Conservation (phyloP, 2,888 invertebrate species). For the Agrochola macilenta region DNA sequence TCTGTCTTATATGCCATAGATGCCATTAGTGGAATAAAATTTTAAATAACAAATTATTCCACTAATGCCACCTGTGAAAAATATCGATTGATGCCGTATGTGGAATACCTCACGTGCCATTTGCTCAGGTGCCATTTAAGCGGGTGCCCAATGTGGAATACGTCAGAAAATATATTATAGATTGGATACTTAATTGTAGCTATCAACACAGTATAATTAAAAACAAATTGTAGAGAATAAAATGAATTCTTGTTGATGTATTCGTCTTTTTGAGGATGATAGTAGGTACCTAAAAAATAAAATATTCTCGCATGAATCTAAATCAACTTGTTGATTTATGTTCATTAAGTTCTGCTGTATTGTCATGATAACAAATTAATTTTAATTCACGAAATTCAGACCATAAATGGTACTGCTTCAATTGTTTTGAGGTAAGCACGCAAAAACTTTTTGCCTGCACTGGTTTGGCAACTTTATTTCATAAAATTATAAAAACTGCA, state of each 20-base stretch:
- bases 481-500: slow-evolving; percentile 10
- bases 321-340: slow-evolving; percentile 25
- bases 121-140: too few relatives aligned
- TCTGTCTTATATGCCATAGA: too few relatives aligned
- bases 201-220: not conserved
- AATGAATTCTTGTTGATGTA: not conserved
- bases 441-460: slow-evolving; percentile 46
- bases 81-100: too few relatives aligned
- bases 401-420: slow-evolving; percentile 26
- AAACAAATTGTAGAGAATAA: not conserved
- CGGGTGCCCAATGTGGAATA: too few relatives aligned
- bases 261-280: not conserved
- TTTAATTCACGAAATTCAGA: slow-evolving; percentile 13
- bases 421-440: slow-evolving; percentile 31
- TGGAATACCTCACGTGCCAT: too few relatives aligned
- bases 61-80: too few relatives aligned
- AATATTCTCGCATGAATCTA: not conserved
- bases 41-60: too few relatives aligned
- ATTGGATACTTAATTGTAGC: not conserved
- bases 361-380: slow-evolving; percentile 1
- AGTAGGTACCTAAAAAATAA: not conserved
- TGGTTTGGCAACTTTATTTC: slow-evolving; percentile 20
- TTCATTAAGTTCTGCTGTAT: slow-evolving; percentile 6
- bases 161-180: too few relatives aligned
- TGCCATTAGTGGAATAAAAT: too few relatives aligned